phyloP scores from a whole-genome alignment of 1,140 invertebrate species.

The Gonioctena quinquepunctata region DNA sequence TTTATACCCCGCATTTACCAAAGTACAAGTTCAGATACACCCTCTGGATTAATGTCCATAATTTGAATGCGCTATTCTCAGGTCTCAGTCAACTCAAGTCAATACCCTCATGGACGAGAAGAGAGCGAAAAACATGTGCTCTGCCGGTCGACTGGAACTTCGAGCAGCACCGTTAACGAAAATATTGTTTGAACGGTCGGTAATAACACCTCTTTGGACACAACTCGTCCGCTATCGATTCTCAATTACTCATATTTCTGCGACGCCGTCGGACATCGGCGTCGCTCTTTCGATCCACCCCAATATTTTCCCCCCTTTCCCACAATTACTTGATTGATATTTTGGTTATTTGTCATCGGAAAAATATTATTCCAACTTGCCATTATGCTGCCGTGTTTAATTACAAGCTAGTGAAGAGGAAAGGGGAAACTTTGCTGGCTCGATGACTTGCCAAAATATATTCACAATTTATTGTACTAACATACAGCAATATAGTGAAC shows the following conservation, averaged over 20 bases:
- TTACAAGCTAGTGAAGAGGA: neutral
- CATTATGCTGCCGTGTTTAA: conserved; percentile 3
- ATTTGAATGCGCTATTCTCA: too few relatives aligned
- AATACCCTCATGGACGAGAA: too few relatives aligned
- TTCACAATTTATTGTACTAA: too few relatives aligned
- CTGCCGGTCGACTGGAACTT: neutral
- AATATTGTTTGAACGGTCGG: conserved; percentile 31
- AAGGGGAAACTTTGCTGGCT: neutral
- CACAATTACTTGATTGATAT: conserved; percentile 37
- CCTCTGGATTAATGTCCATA: too few relatives aligned
- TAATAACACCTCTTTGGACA: conserved; percentile 35
- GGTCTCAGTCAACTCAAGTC: too few relatives aligned
- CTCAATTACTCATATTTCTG: conserved; percentile 42
- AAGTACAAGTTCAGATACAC: too few relatives aligned
- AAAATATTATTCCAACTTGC: conserved; percentile 24
- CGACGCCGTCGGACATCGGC: neutral
- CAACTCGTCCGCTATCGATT: conserved; percentile 39
- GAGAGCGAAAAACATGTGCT: neutral
- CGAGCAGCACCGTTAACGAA: neutral
- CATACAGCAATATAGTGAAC: too few relatives aligned
- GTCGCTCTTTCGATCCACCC: conserved; percentile 26
- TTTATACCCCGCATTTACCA: too few relatives aligned
- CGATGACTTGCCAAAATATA: neutral
- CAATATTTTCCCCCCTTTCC: conserved; percentile 23
- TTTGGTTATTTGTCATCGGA: conserved; percentile 35